Base-by-base conservation (phyloP, 2,888 invertebrate species). In the Magallana nippona region DNA sequence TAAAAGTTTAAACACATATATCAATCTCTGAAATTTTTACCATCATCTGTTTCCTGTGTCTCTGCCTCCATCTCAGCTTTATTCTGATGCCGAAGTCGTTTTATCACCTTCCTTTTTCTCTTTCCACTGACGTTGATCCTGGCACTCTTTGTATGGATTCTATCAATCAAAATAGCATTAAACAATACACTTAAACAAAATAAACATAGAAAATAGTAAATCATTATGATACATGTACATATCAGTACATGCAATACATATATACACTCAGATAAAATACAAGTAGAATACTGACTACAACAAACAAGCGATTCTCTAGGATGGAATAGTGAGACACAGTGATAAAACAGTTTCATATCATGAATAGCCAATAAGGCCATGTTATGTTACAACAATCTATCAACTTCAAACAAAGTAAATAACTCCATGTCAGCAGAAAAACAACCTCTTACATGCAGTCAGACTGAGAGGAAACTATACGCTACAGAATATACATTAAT, bases 141-240 rank as follows among this genome's bases (percentile, higher is more conserved):
- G 32, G 71, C 71, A 71, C 71, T 71, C 22, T 71, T 71, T 71
- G 71, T 71, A 71, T 71, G 71, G 13, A 71, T 27, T 32, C 71
- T 71, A 32, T 10, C 10, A 5, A 19, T 10, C n/a, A n/a, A 60
- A 60, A 60, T 10, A 19, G 19, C 2, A 27, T 27, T 27, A 27
- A 27, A 27, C 27, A 27, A 27, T 27, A 27, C 27, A 27, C 19
- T n/a, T 5, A 13, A 32, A 11, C 27, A 71, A 19, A 71, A 71
- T 71, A 71, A 13, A 15, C 22, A 15, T 15, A 71, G 5, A 63
- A 71, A 71, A 15, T 27, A 22, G 27, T 13, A 10, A 19, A 19
- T 27, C 22, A 8, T 13, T 27, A 63, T 2, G 22, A 11, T 5
- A 63, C n/a, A n/a, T n/a, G n/a, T n/a, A n/a, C n/a, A n/a, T n/a